Evolutionary conservation across 2,113 vertebrate genomes (phyloP), one percentile per base, ranked within the genome.

Genomic region (Xyliphius kryptos): DNA sequence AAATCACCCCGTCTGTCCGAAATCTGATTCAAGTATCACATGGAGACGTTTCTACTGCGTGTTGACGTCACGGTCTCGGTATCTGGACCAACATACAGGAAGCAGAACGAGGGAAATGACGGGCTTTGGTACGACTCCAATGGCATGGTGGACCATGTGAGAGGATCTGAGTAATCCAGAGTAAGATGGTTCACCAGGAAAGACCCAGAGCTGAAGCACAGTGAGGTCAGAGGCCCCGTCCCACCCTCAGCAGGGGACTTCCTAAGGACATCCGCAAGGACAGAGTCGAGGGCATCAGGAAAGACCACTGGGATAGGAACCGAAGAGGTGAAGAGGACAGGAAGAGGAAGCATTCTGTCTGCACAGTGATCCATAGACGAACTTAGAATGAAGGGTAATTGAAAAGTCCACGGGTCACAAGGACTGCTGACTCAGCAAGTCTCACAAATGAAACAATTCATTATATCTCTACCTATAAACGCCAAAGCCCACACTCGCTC

Each of bases 221-320:
- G 51, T 48, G 32, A 67, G 70, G 72, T 44, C 66, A 75, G 38
- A 61, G 80, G 66, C 15, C 67, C 63, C 54, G 58, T 72, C 62
- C 63, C 81, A 80, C 61, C 70, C 74, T 60, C 49, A 59, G 69
- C 67, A 32, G 75, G 58, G 64, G 58, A 65, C 71, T 85, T 88
- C 83, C 85, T 84, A 66, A 79, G 84, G 85, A 88, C 79, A 79
- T 86, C 82, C 75, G 38, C 69, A 41, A 61, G 63, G 69, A 67
- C 55, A 61, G 64, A 69, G 71, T 72, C 71, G 71, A 72, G 63
- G 26, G 52, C 68, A 22, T 21, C 55, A 9, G 52, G 53, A 67
- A 59, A 48, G 36, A 13, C 6, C 22, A 56, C 44, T 51, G 50
- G 52, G 49, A 76, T 68, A 72, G 74, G 58, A 60, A 72, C 50